Conservation (phyloP, 1,140 invertebrate genomes). For the Papilio glaucus region DNA sequence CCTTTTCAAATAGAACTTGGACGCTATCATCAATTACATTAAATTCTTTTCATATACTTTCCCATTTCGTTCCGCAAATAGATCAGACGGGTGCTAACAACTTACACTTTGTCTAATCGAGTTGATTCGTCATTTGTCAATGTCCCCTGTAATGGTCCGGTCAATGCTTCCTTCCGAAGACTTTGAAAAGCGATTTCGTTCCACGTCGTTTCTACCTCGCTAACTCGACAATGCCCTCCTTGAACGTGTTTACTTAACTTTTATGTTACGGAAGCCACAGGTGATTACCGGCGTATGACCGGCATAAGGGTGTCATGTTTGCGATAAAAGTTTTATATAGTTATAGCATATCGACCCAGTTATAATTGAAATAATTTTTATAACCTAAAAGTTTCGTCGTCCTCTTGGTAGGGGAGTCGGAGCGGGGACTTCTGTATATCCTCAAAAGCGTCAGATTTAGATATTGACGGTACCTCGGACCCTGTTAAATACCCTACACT, state of each 20-base stretch:
- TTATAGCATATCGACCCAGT: too few species aligned
- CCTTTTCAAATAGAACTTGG: not conserved
- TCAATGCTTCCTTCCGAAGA: not conserved
- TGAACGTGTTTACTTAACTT: conserved; percentile 9
- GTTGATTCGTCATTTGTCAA: conserved; percentile 22
- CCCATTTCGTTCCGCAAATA: conserved; percentile 11
- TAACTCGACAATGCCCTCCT: not conserved
- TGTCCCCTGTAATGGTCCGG: conserved; percentile 21
- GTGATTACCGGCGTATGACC: not conserved
- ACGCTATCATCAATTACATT: conserved; percentile 16
- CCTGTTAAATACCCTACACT: too few species aligned
- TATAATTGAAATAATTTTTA: too few species aligned
- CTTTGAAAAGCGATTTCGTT: conserved; percentile 6
- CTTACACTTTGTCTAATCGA: conserved; percentile 2
- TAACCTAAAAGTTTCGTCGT: too few species aligned
- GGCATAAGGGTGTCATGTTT: not conserved
- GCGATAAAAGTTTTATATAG: too few species aligned
- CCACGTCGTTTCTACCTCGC: not conserved
- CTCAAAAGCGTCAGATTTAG: too few species aligned
- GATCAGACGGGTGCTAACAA: not conserved
- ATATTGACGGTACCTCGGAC: too few species aligned
- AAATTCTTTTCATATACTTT: conserved; percentile 1
- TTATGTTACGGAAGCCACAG: conserved; percentile 1
- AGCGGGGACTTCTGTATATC: too few species aligned
- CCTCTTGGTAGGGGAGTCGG: too few species aligned